Conservation (phyloP, 2,797 vertebrate species). For the Australoheros facetus region DNA sequence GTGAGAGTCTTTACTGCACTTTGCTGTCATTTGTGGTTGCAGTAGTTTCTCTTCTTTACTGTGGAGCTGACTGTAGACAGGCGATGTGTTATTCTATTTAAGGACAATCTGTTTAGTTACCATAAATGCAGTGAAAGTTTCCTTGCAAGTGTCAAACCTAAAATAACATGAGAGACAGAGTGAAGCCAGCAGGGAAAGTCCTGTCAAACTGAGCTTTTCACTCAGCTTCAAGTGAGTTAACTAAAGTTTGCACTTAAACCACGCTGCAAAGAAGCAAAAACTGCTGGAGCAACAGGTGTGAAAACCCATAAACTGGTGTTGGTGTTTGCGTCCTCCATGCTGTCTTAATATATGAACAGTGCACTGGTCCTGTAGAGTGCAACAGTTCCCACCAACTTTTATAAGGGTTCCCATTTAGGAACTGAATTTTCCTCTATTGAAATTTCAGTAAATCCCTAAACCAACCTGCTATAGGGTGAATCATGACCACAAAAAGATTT, state of each 20-base stretch:
- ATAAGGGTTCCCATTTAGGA: neutral
- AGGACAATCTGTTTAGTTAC: neutral
- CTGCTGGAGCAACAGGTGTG: neutral
- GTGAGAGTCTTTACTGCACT: neutral
- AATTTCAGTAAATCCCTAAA: neutral
- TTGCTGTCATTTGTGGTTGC: neutral
- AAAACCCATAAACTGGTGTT: neutral
- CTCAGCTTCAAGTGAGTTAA: neutral
- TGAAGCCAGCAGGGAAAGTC: neutral
- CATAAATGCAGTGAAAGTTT: neutral
- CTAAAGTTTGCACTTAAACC: neutral
- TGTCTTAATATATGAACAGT: neutral
- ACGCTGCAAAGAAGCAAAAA: neutral
- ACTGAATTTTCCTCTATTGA: neutral
- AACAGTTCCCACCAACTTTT: neutral
- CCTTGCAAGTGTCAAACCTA: neutral
- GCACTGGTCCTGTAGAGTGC: neutral
- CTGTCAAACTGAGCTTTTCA: neutral
- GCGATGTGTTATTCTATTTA: neutral
- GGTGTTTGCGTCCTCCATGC: neutral
- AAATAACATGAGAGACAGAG: neutral
- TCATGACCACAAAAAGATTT: no score
- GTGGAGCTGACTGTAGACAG: neutral
- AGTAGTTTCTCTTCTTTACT: neutral
- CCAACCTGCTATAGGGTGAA: no score